Evolutionary conservation across 2,113 vertebrate species (phyloP).

Genomic region (Enhydra lutris): DNA sequence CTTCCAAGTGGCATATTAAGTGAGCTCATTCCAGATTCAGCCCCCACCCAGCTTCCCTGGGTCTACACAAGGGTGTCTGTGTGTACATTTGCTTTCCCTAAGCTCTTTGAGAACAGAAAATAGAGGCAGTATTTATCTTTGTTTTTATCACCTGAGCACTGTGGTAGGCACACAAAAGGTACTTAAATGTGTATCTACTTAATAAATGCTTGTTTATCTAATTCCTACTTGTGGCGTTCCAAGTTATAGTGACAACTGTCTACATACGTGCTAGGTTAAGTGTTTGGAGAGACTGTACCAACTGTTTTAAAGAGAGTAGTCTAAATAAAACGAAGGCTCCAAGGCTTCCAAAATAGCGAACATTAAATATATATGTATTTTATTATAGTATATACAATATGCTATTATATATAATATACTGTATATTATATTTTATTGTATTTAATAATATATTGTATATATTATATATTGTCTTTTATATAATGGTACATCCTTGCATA

Average conservation of each 20-base stretch:
- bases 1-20: neutral
- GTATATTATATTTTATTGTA: neutral
- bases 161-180: neutral
- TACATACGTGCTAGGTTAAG: neutral
- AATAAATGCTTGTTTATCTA: neutral
- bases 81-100: neutral
- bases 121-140: neutral
- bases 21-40: neutral
- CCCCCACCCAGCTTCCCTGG: neutral
- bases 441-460: neutral
- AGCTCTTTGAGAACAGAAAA: neutral
- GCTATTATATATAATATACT: neutral
- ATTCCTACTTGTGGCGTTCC: neutral
- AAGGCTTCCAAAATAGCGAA: neutral
- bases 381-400: neutral
- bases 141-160: neutral
- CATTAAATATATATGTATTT: neutral
- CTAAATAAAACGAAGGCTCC: neutral
- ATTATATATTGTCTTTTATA: neutral
- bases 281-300: neutral
- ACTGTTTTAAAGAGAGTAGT: neutral
- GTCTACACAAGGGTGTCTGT: neutral
- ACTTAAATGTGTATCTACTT: neutral
- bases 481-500: neutral
- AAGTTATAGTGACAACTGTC: neutral